Evolutionary conservation across 2,113 vertebrate species (phyloP).

Genomic region (Eidolon helvum): DNA sequence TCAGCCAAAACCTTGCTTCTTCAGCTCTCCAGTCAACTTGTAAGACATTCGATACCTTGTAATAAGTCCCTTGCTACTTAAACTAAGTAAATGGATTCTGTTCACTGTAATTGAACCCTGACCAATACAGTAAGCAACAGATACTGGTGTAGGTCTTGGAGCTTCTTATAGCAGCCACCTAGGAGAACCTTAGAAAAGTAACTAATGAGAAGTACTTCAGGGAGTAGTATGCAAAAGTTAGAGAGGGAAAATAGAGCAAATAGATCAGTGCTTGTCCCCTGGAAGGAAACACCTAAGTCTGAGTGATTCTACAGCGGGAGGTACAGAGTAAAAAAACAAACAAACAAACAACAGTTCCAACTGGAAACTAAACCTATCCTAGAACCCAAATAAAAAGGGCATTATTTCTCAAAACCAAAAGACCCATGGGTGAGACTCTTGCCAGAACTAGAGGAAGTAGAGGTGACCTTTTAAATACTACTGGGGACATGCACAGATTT

Average conservation of each 20-base stretch:
- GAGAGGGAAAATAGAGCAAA: neutral
- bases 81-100: neutral
- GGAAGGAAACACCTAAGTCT: neutral
- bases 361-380: neutral
- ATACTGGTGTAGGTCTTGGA: neutral
- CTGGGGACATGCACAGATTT: neutral
- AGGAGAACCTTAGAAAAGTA: neutral
- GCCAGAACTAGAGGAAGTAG: neutral
- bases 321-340: neutral
- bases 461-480: neutral
- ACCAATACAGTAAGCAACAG: neutral
- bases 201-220: neutral
- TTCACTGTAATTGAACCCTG: neutral
- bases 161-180: neutral
- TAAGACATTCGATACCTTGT: neutral
- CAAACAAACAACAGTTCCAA: neutral
- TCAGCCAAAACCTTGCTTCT: neutral
- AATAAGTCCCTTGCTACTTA: neutral
- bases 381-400: neutral
- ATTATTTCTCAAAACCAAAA: conserved; percentile 8
- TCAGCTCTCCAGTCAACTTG: neutral
- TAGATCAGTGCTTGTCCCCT: neutral
- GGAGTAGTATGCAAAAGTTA: neutral
- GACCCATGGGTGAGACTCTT: neutral
- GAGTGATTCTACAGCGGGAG: neutral